Evolutionary conservation across 2,888 invertebrate genomes (phyloP), one percentile per base, ranked within the genome.

Genomic region (Lutraria lutraria): DNA sequence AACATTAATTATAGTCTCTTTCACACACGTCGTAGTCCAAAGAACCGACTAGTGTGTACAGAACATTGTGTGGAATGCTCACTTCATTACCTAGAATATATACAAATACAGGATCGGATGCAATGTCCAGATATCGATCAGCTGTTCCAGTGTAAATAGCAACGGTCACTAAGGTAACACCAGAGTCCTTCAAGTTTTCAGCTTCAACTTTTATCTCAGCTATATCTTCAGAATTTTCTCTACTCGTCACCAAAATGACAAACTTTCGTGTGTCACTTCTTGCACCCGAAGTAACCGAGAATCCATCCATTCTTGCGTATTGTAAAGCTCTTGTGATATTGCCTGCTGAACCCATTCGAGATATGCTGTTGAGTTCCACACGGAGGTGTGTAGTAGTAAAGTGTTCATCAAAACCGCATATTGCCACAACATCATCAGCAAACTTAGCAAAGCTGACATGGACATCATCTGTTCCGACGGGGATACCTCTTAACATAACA

Each of bases 1-100:
- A 43, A 43, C 43, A 43, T 43, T 43, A 56, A 2, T 56, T 10
- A 19, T 21, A 82, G 31, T 88, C 83, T n/a, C 83, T 76, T 31
- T 83, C 72, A 79, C 87, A 87, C 4, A 87, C 83, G 34, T 87
- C 83, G 29, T 56, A 87, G 10, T 72, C 54, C 68, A 87, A 31
- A 25, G 60, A 79, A 0, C 83, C 79, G 60, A 34, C 56, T 13
- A 87, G 21, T 16, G 83, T 25, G 29, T 83, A 83, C 25, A 87
- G 16, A 8, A 83, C 83, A 19, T 54, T 21, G 31, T 29, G 31
- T n/a, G 56, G 63, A 15, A 80, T 87, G 13, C 31, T 21, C 8
- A 79, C 10, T 3, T 56, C 83, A 8, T 79, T 72, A 16, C 79
- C 80, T 10, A 87, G 29, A 6, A 60, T 54, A 29, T 83, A 87